Evolutionary conservation across 2,888 invertebrate species (phyloP), one percentile per base, ranked within the genome.

Genomic region (Anodontia alba): DNA sequence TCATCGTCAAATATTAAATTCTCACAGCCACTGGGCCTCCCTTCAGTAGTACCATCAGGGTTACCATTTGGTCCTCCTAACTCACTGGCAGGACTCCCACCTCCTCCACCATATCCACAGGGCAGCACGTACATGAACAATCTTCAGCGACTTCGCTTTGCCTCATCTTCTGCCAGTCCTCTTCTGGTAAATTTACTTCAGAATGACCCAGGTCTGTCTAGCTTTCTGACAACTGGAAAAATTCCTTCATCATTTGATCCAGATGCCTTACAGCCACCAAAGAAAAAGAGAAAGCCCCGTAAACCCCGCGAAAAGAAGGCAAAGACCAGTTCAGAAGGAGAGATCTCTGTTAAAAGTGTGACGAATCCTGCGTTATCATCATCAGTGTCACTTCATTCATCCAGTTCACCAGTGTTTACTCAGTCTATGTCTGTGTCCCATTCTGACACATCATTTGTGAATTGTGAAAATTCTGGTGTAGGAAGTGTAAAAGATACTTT

Each of bases 141-240:
- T 81, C 72, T 92, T 70, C 89, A 90, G 70, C 87, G 89, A 54
- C 86, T 86, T 51, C 85, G 89, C 49, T 89, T 90, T 76, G 90
- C 87, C 62, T 87, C 89, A n/a, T 89, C 92, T 36, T 91, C 98
- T 96, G 87, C 94, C 70, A 98, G 98, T 93, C 98, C 98, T 31
- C 95, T 98, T 88, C 95, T 98, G 87, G 98, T 98, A 43, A 98
- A 98, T 95, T 95, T 98, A 88, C 95, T 98, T 90, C 98, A 98
- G 95, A 98, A 97, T 93, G 98, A 98, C 92, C 93, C 92, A 49
- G 78, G 86, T 51, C 88, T 87, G 3, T 88, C 88, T 54, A 84
- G 78, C 51, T 73, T 90, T 29, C 87, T 90, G 69, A 76, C 83
- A 54, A 80, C 87, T n/a, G 87, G 85, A n/a, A 88, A 88, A 74